A percentile compares a stretch with the other conserved stretches of the same genome.
Conservation (phyloP, 2,797 vertebrate genomes). For the Gallinago nigripennis region DNA sequence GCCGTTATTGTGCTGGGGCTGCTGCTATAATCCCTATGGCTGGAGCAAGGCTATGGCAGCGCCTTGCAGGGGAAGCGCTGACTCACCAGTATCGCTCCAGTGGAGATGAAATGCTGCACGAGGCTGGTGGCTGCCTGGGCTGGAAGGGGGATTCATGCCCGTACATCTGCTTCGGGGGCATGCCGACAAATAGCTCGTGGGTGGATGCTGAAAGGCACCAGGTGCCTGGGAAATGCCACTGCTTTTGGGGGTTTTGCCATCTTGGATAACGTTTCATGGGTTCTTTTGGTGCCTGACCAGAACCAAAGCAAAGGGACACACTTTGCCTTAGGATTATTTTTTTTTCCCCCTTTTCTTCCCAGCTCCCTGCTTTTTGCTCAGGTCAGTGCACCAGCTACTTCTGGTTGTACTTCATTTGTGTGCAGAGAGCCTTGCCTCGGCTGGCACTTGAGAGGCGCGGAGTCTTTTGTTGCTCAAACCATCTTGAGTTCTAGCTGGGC, state of each 20-base stretch:
- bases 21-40: not conserved
- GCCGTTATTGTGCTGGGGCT: not conserved
- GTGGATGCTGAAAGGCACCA: not conserved
- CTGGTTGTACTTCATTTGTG: not conserved
- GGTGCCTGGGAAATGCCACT: not conserved
- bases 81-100: slow-evolving; percentile 18
- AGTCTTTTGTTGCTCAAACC: not conserved
- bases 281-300: not conserved
- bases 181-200: rapidly evolving
- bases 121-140: not conserved
- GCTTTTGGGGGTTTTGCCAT: not conserved
- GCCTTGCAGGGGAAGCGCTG: slow-evolving; percentile 25
- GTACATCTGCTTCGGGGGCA: not conserved
- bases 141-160: not conserved
- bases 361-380: not conserved
- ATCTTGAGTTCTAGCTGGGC: not conserved
- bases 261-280: not conserved
- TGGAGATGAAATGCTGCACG: not conserved
- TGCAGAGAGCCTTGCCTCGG: not conserved
- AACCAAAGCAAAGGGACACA: not conserved
- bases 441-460: rapidly evolving
- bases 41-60: not conserved
- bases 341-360: not conserved
- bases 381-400: not conserved
- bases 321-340: not conserved